These are phyloP conservation scores for Strigops habroptila DNA, from an alignment of 2,113 vertebrate species.

Conservation along the genomic window DNA sequence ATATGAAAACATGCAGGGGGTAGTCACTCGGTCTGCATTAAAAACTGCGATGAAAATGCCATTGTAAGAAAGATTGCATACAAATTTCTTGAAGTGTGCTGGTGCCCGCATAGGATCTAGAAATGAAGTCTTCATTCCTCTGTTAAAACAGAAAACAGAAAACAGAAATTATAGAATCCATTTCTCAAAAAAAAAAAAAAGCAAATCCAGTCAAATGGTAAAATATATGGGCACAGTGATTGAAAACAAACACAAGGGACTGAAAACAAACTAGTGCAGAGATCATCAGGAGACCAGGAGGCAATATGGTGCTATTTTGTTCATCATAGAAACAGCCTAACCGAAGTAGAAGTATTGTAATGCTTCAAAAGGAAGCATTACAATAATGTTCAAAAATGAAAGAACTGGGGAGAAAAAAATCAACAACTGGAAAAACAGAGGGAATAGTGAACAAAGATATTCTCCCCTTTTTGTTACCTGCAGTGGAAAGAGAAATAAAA, in stretches of 20 bases:
- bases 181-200: not conserved
- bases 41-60: not conserved
- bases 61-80: not conserved
- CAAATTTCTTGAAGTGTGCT: not conserved
- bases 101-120: not conserved
- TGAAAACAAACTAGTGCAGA: not conserved
- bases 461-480: not conserved
- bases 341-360: not conserved
- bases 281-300: not conserved
- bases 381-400: not conserved
- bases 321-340: not conserved
- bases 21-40: not conserved
- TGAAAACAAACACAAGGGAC: not conserved
- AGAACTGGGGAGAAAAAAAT: not conserved
- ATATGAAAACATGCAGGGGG: not conserved
- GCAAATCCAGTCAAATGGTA: not conserved
- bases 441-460: not conserved
- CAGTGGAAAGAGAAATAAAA: not conserved
- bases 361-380: no score
- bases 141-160: not conserved
- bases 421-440: not conserved
- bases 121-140: not conserved
- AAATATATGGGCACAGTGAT: not conserved
- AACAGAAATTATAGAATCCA: not conserved
- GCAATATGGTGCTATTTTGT: not conserved